Base-by-base conservation (phyloP, 2,797 vertebrate genomes). In the Phalloptychus januarius region DNA sequence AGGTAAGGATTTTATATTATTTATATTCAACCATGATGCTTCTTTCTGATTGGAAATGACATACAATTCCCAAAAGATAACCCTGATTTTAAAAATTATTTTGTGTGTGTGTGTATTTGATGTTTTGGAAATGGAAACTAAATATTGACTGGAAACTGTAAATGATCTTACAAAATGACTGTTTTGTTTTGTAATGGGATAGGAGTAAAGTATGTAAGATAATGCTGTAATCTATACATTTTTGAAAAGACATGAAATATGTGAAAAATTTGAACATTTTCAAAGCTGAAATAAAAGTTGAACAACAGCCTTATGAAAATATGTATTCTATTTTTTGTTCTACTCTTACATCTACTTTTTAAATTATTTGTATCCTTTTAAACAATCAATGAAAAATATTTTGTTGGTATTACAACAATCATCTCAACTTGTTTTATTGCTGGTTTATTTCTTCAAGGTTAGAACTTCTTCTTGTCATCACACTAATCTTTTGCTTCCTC, bases 181-280 rank as follows among this genome's bases (percentile, higher is more conserved):
- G 12, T 25, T 69, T 44, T 28, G 16, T 58, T 23, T 58, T 58
- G 40, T 7, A 69, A 42, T 3, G 11, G 2, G 13, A 28, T 18
- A 3, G 5, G 42, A 12, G 15, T 1, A 58, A 31, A 28, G 15
- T 58, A 15, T 58, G 11, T 2, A 31, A 28, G 40, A 70, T 13
- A 28, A 28, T 45, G 16, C 67, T 28, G 28, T 10, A 2, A 16
- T n/a, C 67, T 13, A 28, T 15, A 42, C 23, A 70, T 70, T 70
- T 67, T 36, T 33, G 6, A 70, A 44, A 38, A 25, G 7, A 70
- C n/a, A 40, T 15, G 10, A 5, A 67, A 67, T 44, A 3, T 70
- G 67, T 70, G 67, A 70, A 69, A 65, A 69, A 42, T 69, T 2
- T 69, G 20, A 65, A 20, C 18, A 42, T 42, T 69, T 69, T 42